Evolutionary conservation across 2,888 invertebrate species (phyloP).

Genomic region (Arctia plantaginis): DNA sequence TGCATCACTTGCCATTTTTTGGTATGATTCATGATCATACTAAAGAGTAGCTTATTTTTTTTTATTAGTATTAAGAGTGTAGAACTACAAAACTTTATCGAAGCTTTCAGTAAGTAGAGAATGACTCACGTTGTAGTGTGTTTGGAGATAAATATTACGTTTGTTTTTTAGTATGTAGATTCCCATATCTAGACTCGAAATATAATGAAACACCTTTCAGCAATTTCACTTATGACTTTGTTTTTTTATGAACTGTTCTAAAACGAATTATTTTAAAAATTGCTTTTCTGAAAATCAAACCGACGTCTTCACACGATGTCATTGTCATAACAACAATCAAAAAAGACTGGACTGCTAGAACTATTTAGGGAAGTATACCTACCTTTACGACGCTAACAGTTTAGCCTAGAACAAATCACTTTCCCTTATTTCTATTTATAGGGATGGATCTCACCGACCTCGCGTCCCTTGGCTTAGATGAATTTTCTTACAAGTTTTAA

Average conservation of each 20-base stretch:
- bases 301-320: background rate
- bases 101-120: background rate
- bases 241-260: too few relatives aligned
- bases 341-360: too few relatives aligned
- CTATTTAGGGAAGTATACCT: too few relatives aligned
- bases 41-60: background rate
- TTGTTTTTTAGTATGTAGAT: too few relatives aligned
- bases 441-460: background rate
- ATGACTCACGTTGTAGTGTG: background rate
- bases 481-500: background rate
- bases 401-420: background rate
- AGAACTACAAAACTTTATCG: background rate
- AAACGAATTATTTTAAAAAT: too few relatives aligned
- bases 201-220: too few relatives aligned
- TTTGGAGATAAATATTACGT: too few relatives aligned
- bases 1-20: conserved; percentile 48
- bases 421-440: background rate
- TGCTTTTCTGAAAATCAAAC: background rate
- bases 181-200: too few relatives aligned
- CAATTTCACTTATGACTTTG: too few relatives aligned
- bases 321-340: background rate
- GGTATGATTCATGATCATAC: background rate
- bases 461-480: background rate
- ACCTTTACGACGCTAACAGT: background rate
- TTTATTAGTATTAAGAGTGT: background rate